Evolutionary conservation across 2,888 invertebrate species (phyloP), one percentile per base, ranked within the genome.

Genomic region (Stenotaenia linearis): DNA sequence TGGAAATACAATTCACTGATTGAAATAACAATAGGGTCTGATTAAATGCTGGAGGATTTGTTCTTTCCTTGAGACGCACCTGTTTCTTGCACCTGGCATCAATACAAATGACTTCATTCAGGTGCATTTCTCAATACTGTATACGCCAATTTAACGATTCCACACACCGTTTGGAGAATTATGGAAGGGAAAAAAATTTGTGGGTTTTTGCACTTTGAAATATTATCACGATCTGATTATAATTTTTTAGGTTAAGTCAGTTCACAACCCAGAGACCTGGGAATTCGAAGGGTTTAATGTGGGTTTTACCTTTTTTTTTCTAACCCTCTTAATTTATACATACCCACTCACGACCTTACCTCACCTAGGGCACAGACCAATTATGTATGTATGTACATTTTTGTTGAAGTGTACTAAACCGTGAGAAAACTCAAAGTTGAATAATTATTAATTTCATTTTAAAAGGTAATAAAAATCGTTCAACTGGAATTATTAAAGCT

Each of bases 1-100:
- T 21, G 10, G 4, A 7, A 56, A 56, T 37, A 37, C 37, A 37
- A 23, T 56, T 9, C 56, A 56, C 56, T 56, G 56, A 56, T 56
- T 56, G 56, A 56, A 56, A 56, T 56, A 56, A 56, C 56, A 56
- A 56, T 56, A 56, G 56, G 21, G 56, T 56, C 56, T 56, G 56
- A 56, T 56, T 56, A 56, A 56, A 56, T 18, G 21, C n/a, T 21
- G 18, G 18, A 18, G 56, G 56, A 56, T 56, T 56, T 56, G 56
- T 56, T 56, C 56, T 56, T 56, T 56, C 56, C 18, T 56, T 18
- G 7, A 9, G 56, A 1, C 18, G 56, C 56, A 56, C 56, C 56
- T 56, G 56, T 56, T 18, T 56, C 56, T 37, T 56, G 56, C 56
- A 56, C 56, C 56, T 56, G 56, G n/a, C 56, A n/a, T 56, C 18